These are phyloP conservation scores for Hypomecis atomaria DNA, from an alignment of 2,888 invertebrate genomes.

Conservation along the genomic window DNA sequence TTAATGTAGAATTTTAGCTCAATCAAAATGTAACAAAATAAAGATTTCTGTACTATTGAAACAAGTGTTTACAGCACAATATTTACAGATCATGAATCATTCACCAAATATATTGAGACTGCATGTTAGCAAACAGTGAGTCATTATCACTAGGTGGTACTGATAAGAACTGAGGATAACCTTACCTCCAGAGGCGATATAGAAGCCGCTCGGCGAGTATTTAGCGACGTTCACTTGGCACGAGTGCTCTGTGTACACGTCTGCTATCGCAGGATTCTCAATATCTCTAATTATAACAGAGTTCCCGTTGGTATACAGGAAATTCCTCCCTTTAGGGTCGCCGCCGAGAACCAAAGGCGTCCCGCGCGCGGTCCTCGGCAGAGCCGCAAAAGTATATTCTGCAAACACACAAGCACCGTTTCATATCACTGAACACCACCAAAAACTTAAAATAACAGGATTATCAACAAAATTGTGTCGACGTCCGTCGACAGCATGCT, in stretches of 20 bases:
- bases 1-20: too few species aligned
- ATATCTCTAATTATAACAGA: constrained; percentile 99
- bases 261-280: constrained; percentile 96
- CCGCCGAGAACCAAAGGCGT: constrained; percentile 97
- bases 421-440: constrained; percentile 43
- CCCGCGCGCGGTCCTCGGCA: constrained; percentile 97
- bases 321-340: constrained; percentile 98
- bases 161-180: constrained; percentile 33
- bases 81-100: constrained; percentile 21
- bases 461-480: constrained; percentile 47
- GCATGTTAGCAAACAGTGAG: constrained; percentile 31
- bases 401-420: constrained; percentile 55
- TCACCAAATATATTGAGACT: constrained; percentile 16
- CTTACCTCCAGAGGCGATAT: constrained; percentile 98
- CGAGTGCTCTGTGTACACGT: constrained; percentile 99
- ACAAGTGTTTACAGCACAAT: neutral
- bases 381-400: constrained; percentile 96
- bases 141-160: constrained; percentile 27
- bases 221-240: constrained; percentile 98
- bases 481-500: constrained; percentile 52
- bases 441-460: constrained; percentile 42
- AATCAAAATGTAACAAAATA: too few species aligned
- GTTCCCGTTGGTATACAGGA: constrained; percentile 98
- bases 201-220: constrained; percentile 98
- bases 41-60: too few species aligned